Evolutionary conservation across 1,140 invertebrate genomes (phyloP).

Genomic region (Rhyacophila brunnea): DNA sequence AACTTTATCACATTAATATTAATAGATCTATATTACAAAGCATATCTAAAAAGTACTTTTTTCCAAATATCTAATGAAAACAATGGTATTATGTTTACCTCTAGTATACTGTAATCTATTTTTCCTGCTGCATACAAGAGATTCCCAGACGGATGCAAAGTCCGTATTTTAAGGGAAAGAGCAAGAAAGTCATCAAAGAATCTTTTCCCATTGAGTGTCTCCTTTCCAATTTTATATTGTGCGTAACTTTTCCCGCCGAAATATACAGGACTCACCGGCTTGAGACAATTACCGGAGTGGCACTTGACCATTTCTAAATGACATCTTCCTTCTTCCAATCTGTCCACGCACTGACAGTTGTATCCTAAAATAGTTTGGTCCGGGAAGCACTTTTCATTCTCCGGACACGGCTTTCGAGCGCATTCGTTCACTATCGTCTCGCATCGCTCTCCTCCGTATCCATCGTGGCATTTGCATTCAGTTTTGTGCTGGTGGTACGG

Average conservation of each 20-base stretch:
- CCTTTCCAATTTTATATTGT: slow-evolving; percentile 71
- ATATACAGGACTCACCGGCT: slow-evolving; percentile 71
- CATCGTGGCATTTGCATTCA: slow-evolving; percentile 79
- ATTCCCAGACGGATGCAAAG: slow-evolving; percentile 75
- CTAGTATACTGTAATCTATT: slow-evolving; percentile 83
- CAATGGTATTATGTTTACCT: slow-evolving; percentile 46
- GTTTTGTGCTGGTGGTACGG: slow-evolving; percentile 69
- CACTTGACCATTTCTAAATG: slow-evolving; percentile 66
- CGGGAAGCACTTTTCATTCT: slow-evolving; percentile 73
- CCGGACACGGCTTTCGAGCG: slow-evolving; percentile 69
- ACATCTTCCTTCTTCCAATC: slow-evolving; percentile 67
- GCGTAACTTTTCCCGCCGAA: slow-evolving; percentile 84
- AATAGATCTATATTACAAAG: no score
- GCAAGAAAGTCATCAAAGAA: slow-evolving; percentile 74
- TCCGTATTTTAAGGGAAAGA: slow-evolving; percentile 73
- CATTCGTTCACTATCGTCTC: slow-evolving; percentile 74
- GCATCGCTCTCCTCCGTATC: slow-evolving; percentile 69
- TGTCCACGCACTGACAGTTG: slow-evolving; percentile 75
- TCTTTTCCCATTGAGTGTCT: slow-evolving; percentile 42
- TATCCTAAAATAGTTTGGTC: slow-evolving; percentile 67
- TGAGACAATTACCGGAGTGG: slow-evolving; percentile 64
- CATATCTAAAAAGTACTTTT: no score
- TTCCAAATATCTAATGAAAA: no score
- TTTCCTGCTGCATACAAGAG: slow-evolving; percentile 80
- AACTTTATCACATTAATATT: no score